These are phyloP conservation scores for Prionailurus viverrinus DNA, from an alignment of 2,113 vertebrate species.

Conservation along the genomic window DNA sequence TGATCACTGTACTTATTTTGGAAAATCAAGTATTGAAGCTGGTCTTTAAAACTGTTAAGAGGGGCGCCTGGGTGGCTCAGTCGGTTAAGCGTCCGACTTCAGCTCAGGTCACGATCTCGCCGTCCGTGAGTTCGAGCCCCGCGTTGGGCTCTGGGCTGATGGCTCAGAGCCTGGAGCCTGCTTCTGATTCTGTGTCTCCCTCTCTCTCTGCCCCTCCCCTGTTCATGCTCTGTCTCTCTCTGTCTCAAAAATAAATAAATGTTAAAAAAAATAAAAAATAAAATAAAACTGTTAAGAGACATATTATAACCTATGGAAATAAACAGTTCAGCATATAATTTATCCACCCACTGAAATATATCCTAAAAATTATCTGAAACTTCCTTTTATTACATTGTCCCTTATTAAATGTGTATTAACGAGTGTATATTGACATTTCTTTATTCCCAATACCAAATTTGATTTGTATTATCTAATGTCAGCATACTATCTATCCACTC, in stretches of 20 bases:
- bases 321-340: not conserved
- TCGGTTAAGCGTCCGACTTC: no score
- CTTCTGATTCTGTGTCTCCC: no score
- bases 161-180: no score
- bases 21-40: slow-evolving; percentile 25
- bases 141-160: no score
- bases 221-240: no score
- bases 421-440: not conserved
- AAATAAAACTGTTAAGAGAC: not conserved
- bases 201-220: no score
- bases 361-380: not conserved
- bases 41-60: not conserved
- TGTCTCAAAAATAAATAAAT: no score
- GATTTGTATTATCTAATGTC: not conserved
- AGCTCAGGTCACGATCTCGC: no score
- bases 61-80: no score
- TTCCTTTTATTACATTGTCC: not conserved
- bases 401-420: not conserved
- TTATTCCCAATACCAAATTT: not conserved
- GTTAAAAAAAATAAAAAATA: no score
- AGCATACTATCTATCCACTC: not conserved
- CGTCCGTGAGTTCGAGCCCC: no score
- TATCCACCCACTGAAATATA: slow-evolving; percentile 10
- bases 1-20: not conserved
- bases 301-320: not conserved